phyloP scores from a whole-genome alignment of 2,113 vertebrate species.

The Anhinga anhinga region DNA sequence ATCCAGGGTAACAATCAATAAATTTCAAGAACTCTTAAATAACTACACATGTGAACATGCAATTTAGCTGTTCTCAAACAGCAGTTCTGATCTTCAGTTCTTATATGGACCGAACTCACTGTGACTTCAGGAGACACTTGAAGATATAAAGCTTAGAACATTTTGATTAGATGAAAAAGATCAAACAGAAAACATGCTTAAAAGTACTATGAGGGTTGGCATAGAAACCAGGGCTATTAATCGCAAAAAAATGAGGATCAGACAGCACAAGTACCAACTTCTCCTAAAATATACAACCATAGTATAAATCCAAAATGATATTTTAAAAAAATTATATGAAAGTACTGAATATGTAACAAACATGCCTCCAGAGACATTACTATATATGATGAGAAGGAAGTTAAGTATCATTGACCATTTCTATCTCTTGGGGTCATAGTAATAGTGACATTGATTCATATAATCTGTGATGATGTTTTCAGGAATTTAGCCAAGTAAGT shows the following conservation, averaged over 20 bases:
- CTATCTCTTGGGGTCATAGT: neutral
- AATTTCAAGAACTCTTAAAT: neutral
- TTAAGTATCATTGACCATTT: neutral
- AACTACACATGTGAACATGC: neutral
- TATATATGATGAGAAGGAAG: neutral
- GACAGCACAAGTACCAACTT: neutral
- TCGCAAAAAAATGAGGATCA: neutral
- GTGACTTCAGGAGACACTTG: neutral
- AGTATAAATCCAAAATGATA: neutral
- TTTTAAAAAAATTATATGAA: neutral
- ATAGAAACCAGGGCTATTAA: neutral
- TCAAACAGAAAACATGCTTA: neutral
- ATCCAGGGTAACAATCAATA: neutral
- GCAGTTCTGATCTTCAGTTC: neutral
- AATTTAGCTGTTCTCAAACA: neutral
- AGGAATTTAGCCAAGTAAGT: neutral
- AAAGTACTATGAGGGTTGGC: neutral
- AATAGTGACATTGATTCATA: neutral
- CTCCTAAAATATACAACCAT: neutral
- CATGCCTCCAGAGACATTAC: neutral
- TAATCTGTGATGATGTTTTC: neutral
- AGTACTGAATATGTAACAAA: neutral
- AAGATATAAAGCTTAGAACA: neutral
- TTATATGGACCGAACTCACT: neutral
- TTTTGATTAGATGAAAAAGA: neutral